Percentiles rank a stretch among this genome's conserved stretches.
These are phyloP conservation scores for Notolepis coatsorum DNA, from an alignment of 2,797 vertebrate species.

Conservation along the genomic window DNA sequence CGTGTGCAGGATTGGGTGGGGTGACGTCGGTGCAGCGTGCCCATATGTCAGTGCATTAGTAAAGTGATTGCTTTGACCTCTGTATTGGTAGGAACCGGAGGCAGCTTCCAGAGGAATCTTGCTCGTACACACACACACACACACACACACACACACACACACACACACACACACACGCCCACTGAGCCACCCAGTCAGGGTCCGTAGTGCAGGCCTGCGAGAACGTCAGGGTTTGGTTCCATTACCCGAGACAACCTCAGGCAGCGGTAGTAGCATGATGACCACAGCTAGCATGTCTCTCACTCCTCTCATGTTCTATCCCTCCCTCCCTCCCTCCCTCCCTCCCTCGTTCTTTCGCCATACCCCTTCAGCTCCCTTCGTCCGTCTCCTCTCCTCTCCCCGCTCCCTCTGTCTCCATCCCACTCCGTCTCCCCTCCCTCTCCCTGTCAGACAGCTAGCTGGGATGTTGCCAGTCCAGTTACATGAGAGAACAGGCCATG, in stretches of 20 bases:
- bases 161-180: neutral
- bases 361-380: neutral
- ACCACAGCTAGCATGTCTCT: too few relatives aligned
- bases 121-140: neutral
- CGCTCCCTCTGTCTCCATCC: neutral
- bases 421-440: slow-evolving; percentile 21
- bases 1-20: slow-evolving; percentile 30
- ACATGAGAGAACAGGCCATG: slow-evolving; percentile 74
- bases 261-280: too few relatives aligned
- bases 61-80: slow-evolving; percentile 67
- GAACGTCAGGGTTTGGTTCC: slow-evolving; percentile 31
- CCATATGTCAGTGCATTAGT: slow-evolving; percentile 50
- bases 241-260: slow-evolving; percentile 43
- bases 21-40: slow-evolving; percentile 22
- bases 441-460: slow-evolving; percentile 47
- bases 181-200: neutral
- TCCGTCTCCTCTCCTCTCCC: neutral
- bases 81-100: slow-evolving; percentile 47
- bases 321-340: neutral
- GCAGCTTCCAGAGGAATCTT: slow-evolving; percentile 25
- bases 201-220: slow-evolving; percentile 17
- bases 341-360: neutral
- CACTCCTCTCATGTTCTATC: slow-evolving; percentile 10
- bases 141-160: neutral
- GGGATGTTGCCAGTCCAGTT: slow-evolving; percentile 68